phyloP scores from a whole-genome alignment of 2,888 invertebrate species.

The Eutolmus rufibarbis region DNA sequence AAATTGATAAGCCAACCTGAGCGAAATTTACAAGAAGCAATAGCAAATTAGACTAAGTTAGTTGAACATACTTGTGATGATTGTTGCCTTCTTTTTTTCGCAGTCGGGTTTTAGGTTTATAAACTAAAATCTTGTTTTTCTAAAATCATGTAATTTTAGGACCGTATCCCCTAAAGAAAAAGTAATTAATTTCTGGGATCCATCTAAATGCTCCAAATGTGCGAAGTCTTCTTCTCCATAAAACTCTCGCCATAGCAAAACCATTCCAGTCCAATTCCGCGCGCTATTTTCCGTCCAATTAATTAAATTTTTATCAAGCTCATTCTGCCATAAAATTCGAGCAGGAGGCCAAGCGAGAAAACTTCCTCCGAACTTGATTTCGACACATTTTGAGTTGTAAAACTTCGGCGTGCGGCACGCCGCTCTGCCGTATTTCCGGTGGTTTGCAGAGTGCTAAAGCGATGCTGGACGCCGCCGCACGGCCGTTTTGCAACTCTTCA shows the following conservation, averaged over 20 bases:
- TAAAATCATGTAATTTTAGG: neutral
- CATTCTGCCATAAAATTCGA: conserved; percentile 32
- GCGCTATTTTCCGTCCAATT: conserved; percentile 17
- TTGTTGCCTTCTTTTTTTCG: no score
- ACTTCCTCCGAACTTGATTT: conserved; percentile 24
- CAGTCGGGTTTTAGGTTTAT: no score
- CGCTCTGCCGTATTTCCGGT: conserved; percentile 28
- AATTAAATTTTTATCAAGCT: conserved; percentile 32
- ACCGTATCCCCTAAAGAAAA: neutral
- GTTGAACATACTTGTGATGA: no score
- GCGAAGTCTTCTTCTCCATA: neutral
- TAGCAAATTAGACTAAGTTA: no score
- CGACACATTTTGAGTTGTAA: conserved; percentile 35
- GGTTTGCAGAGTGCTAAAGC: neutral
- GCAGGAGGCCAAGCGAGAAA: conserved; percentile 29
- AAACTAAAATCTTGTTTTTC: no score
- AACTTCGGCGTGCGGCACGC: neutral
- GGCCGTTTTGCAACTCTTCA: conserved; percentile 4
- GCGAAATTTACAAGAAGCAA: no score
- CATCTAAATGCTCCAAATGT: neutral
- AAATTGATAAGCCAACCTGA: no score
- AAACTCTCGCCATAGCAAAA: neutral
- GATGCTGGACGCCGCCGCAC: neutral
- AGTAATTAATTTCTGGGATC: neutral
- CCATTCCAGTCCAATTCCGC: conserved; percentile 26